Base-by-base conservation (phyloP, 2,888 invertebrate genomes). In the Zaprionus lineosus region DNA sequence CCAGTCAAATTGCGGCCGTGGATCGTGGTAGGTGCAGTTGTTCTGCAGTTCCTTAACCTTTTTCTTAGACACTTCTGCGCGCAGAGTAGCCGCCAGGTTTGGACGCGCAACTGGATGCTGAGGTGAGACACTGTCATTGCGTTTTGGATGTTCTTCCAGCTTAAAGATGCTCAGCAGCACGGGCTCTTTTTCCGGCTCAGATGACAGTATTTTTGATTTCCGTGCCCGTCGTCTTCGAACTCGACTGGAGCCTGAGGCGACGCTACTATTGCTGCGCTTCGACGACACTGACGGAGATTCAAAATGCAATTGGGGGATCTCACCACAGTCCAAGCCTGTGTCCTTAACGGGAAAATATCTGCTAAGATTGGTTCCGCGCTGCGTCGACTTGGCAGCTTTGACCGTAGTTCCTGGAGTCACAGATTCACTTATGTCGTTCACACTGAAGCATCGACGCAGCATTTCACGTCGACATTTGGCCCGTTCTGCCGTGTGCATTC, bases 1-100 rank as follows among this genome's bases (percentile, higher is more conserved):
- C 90, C 90, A 90, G 60, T 89, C 88, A 2, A 87, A 69, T 8
- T 83, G 86, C 1, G 86, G 79, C n/a, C 77, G 72, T 0, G 74
- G 76, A 40, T 88, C 86, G 11, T 82, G 75, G 11, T 69, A 86
- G 1, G 84, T 87, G 46, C 88, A 88, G 53, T 86, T 88, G 44
- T 75, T 87, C 51, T 87, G 72, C 3, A 89, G 61, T 47, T 89
- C 88, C 43, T 83, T 76, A 0, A 89, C 67, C 66, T 89, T 90
- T 46, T 88, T 87, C 37, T 86, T 84, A 0, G 88, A 82, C 15
- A 88, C 86, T 63, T 90, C 87, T 1, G 79, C 88, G 1, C 90
- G 84, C 2, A 90, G 66, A 1, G 89, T 90, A n/a, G 90, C 90
- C 8, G 90, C 90, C 7, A 90, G 74, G 60, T 90, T 90, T 0